Evolutionary conservation across 1,140 invertebrate species (phyloP).

Genomic region (Magallana ariakensis): DNA sequence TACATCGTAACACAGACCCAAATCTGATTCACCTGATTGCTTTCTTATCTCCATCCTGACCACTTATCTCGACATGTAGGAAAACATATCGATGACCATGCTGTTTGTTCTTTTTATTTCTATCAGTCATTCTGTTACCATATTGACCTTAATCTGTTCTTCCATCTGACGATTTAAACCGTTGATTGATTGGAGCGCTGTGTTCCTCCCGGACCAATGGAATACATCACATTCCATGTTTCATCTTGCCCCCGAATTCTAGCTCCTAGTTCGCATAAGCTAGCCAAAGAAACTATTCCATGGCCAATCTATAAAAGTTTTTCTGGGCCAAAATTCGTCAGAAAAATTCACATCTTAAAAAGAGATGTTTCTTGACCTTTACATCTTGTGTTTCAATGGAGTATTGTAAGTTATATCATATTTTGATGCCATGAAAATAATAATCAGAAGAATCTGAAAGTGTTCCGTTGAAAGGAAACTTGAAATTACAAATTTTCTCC

Average conservation of each 20-base stretch:
- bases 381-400: too few species aligned
- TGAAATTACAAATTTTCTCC: neutral
- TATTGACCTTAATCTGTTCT: neutral
- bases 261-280: too few species aligned
- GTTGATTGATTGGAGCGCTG: conserved; percentile 32
- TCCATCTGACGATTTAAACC: conserved; percentile 23
- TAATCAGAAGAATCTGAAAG: neutral
- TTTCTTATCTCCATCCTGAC: conserved; percentile 16
- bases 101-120: conserved; percentile 35
- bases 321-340: too few species aligned
- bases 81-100: conserved; percentile 38
- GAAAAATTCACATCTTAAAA: too few species aligned
- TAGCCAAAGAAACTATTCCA: too few species aligned
- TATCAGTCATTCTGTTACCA: conserved; percentile 34
- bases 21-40: conserved; percentile 17
- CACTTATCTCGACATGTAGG: conserved; percentile 32
- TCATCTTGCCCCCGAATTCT: neutral
- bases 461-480: neutral
- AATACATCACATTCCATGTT: conserved; percentile 22
- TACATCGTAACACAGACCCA: conserved; percentile 26
- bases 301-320: too few species aligned
- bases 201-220: conserved; percentile 16
- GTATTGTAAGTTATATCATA: too few species aligned
- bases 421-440: too few species aligned
- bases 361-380: too few species aligned